Base-by-base conservation (phyloP, 2,888 invertebrate species). In the Panorpa germanica region DNA sequence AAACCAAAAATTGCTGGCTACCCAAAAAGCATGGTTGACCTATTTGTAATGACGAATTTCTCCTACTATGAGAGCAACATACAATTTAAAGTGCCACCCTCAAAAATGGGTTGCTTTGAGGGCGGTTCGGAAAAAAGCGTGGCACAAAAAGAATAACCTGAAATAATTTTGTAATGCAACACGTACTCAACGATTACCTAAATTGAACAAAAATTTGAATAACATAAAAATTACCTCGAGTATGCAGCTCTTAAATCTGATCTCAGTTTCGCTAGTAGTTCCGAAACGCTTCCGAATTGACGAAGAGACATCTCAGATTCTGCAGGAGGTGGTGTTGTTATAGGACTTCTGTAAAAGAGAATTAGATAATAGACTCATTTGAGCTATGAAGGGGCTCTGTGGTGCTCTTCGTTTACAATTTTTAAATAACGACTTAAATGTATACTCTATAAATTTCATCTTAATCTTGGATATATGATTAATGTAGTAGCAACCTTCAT, bases 161-260 rank as follows among this genome's bases (percentile, higher is more conserved):
- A n/a, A n/a, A n/a, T n/a, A n/a, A n/a, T n/a, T n/a, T n/a, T n/a
- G n/a, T n/a, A n/a, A n/a, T n/a, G n/a, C n/a, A n/a, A n/a, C n/a
- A n/a, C n/a, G n/a, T n/a, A n/a, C n/a, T n/a, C n/a, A n/a, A n/a
- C n/a, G n/a, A n/a, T n/a, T n/a, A n/a, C n/a, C n/a, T 29, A 18
- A 12, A 8, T n/a, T 31, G 15, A 4, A 25, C 3, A 9, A 13
- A 11, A 3, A 17, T 25, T 21, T 18, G 12, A 22, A 23, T 10
- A 8, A 20, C 26, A 20, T 23, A 32, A 14, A 27, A 36, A 45
- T 50, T 55, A 86, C 88, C 86, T 86, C 36, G 82, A 82, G 56
- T 83, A 88, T 1, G 90, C 77, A 25, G 85, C 65, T 39, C 81
- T 61, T 1, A 91, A 63, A 51, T 91, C 91, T 5, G 82, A 74